Evolutionary conservation across 2,888 invertebrate genomes (phyloP).

Genomic region (Encarsia formosa): DNA sequence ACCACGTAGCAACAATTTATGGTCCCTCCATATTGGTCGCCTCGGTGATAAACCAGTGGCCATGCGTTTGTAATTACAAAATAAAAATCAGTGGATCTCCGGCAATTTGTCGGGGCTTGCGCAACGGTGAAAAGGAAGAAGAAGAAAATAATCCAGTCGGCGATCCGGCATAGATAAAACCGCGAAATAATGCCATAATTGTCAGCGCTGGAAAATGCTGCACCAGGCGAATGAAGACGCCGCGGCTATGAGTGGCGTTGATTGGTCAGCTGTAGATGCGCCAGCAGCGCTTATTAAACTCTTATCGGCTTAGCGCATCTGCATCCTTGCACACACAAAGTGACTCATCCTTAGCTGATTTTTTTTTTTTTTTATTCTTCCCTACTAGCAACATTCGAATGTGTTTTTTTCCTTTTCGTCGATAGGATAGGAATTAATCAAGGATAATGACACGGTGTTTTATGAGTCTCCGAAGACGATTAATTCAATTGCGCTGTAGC

Average conservation of each 20-base stretch:
- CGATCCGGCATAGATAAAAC: constrained; percentile 19
- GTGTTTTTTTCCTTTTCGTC: background rate
- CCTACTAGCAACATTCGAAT: background rate
- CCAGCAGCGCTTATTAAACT: constrained; percentile 28
- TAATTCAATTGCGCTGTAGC: too few relatives aligned
- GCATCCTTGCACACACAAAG: background rate
- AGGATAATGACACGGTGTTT: constrained; percentile 19
- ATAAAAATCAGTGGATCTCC: too few relatives aligned
- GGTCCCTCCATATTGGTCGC: too few relatives aligned
- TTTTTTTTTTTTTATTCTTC: background rate
- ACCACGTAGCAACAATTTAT: too few relatives aligned
- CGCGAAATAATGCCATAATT: constrained; percentile 26
- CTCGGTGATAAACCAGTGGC: too few relatives aligned
- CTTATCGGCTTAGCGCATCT: constrained; percentile 25
- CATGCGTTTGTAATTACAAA: too few relatives aligned
- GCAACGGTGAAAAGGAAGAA: too few relatives aligned
- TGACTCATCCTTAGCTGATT: background rate
- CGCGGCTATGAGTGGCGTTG: constrained; percentile 16
- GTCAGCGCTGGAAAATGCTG: constrained; percentile 3
- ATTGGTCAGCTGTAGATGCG: constrained; percentile 24
- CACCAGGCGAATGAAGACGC: constrained; percentile 13
- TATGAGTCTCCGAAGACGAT: too few relatives aligned
- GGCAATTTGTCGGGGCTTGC: too few relatives aligned
- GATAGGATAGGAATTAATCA: constrained; percentile 8
- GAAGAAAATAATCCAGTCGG: too few relatives aligned